phyloP scores from a whole-genome alignment of 2,113 vertebrate species.

The Ophthalmolycus amberensis region DNA sequence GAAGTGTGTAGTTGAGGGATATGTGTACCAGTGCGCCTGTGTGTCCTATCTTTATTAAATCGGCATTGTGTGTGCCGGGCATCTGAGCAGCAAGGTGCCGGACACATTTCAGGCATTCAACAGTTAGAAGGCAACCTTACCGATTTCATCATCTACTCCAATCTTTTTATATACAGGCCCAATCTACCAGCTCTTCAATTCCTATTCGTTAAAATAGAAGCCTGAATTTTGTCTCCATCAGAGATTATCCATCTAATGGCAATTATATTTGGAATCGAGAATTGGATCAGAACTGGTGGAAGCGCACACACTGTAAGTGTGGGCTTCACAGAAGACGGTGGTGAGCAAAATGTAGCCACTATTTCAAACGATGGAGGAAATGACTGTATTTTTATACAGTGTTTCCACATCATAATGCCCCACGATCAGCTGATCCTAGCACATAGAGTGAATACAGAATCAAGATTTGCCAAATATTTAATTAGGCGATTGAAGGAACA shows the following conservation, averaged over 20 bases:
- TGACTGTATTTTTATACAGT: not conserved
- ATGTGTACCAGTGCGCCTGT: conserved; percentile 1
- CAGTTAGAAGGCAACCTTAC: conserved; percentile 7
- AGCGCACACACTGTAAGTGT: not conserved
- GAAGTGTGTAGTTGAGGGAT: conserved; percentile 42
- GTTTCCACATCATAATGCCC: not conserved
- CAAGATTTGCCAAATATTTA: not conserved
- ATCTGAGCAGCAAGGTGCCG: conserved; percentile 12
- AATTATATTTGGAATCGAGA: conserved; percentile 8
- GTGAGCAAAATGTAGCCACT: not conserved
- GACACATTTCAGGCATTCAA: conserved; percentile 46
- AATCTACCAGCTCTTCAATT: conserved; percentile 46
- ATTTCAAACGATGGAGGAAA: not conserved
- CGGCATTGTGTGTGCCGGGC: conserved; percentile 40
- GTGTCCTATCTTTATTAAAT: conserved; percentile 71
- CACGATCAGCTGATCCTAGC: not conserved
- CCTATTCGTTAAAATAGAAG: conserved; percentile 34
- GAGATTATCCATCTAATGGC: conserved; percentile 38
- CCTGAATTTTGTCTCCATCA: conserved; percentile 24
- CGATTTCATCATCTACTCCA: conserved; percentile 30
- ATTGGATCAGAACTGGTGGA: conserved; percentile 1
- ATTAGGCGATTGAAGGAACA: not conserved
- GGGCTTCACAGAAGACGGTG: not conserved
- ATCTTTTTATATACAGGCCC: conserved; percentile 29
- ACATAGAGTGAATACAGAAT: not conserved